Conservation (phyloP, 2,113 vertebrate species). For the Murina feae region DNA sequence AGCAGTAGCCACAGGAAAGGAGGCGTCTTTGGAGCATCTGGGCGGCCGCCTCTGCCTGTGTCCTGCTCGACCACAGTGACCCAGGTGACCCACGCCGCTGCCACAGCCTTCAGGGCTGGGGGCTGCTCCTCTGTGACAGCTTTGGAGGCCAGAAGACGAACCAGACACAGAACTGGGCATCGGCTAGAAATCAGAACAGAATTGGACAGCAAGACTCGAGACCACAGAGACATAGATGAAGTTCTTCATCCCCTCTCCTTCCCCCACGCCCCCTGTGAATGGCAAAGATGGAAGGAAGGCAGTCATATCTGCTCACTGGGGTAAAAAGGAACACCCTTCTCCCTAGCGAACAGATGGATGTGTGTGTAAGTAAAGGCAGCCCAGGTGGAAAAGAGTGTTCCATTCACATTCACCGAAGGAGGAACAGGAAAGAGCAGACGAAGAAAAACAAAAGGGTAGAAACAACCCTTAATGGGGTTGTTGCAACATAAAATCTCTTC, state of each 20-base stretch:
- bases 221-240: not conserved
- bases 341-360: not conserved
- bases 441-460: not conserved
- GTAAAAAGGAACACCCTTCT: not conserved
- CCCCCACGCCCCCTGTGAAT: not conserved
- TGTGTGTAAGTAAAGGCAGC: constrained; percentile 11
- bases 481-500: constrained; percentile 36
- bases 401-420: not conserved
- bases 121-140: not conserved
- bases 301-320: not conserved
- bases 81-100: not conserved
- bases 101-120: not conserved
- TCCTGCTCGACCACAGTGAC: not conserved
- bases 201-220: not conserved
- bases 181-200: not conserved
- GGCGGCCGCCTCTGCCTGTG: not conserved
- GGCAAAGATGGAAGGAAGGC: not conserved
- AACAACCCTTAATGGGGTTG: not conserved
- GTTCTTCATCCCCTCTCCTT: not conserved
- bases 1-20: not conserved
- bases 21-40: not conserved
- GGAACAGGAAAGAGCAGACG: constrained; percentile 36
- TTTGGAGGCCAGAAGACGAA: not conserved
- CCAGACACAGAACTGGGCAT: not conserved
- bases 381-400: not conserved